phyloP scores from a whole-genome alignment of 92 coral and sea anemone species.

The Palythoa grandiflora region DNA sequence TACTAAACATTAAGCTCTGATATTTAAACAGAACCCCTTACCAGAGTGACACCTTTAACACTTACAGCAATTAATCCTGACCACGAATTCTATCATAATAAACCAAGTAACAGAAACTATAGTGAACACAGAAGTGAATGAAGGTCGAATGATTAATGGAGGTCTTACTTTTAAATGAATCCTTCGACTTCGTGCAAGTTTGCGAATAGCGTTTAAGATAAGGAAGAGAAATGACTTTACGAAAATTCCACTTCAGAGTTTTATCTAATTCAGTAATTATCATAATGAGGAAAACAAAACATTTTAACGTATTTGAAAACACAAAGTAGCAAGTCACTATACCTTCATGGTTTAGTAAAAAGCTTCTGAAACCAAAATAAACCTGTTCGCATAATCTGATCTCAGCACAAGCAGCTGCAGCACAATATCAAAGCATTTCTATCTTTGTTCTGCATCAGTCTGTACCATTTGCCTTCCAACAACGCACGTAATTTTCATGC shows the following conservation, averaged over 20 bases:
- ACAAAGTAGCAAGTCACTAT: neutral
- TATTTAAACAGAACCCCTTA: neutral
- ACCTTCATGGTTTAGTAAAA: slow-evolving; percentile 24
- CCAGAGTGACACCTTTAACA: neutral
- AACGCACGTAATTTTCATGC: slow-evolving; percentile 19
- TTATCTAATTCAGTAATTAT: neutral
- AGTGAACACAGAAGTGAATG: neutral
- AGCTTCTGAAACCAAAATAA: neutral
- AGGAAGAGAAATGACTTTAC: neutral
- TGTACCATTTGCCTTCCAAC: slow-evolving; percentile 17
- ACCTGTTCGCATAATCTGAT: neutral
- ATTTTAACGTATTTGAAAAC: neutral
- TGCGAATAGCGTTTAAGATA: too few species aligned
- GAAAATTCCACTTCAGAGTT: neutral
- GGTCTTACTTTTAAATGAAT: neutral
- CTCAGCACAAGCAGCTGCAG: neutral
- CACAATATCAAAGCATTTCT: neutral
- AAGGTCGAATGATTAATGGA: neutral
- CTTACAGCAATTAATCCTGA: neutral
- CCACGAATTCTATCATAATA: neutral
- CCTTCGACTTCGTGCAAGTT: neutral
- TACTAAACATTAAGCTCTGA: neutral
- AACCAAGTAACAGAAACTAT: neutral
- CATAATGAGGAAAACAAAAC: neutral
- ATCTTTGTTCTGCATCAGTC: slow-evolving; percentile 9